Conservation (phyloP, 2,888 invertebrate genomes). For the Lochmaea crataegi region DNA sequence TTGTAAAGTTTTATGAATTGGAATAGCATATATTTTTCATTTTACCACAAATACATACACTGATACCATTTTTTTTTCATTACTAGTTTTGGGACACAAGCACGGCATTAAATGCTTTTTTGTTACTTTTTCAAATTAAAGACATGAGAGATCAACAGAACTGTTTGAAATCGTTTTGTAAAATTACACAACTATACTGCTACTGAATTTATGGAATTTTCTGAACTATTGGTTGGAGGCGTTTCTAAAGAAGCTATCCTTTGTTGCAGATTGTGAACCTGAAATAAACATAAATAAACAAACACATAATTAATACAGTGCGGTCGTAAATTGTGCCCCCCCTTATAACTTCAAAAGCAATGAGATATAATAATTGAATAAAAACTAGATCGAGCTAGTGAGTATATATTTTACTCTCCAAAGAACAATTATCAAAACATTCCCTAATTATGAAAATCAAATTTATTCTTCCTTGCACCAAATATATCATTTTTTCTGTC, state of each 20-base stretch:
- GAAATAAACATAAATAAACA: conserved; percentile 44
- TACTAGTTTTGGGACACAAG: conserved; percentile 41
- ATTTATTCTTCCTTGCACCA: too few relatives aligned
- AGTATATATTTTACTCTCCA: too few relatives aligned
- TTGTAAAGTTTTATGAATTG: conserved; percentile 29
- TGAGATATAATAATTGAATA: too few relatives aligned
- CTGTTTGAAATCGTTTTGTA: conserved; percentile 5
- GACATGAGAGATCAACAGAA: conserved; percentile 43
- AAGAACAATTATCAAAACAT: too few relatives aligned
- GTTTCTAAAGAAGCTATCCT: conserved; percentile 66
- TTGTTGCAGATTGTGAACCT: conserved; percentile 67
- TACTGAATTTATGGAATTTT: conserved; percentile 61
- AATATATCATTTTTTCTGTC: too few relatives aligned
- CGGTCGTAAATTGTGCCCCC: too few relatives aligned
- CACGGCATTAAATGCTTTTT: conserved; percentile 44
- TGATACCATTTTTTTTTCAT: conserved; percentile 28
- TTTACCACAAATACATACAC: conserved; percentile 36
- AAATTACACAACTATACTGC: conserved; percentile 52
- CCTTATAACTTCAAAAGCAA: too few relatives aligned
- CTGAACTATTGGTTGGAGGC: conserved; percentile 62
- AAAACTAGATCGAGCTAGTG: too few relatives aligned
- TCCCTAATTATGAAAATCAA: too few relatives aligned
- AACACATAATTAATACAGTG: neutral
- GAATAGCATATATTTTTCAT: conserved; percentile 35
- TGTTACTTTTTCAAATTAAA: conserved; percentile 16